Evolutionary conservation across 2,113 vertebrate genomes (phyloP).

Genomic region (Peromyscus polionotus): DNA sequence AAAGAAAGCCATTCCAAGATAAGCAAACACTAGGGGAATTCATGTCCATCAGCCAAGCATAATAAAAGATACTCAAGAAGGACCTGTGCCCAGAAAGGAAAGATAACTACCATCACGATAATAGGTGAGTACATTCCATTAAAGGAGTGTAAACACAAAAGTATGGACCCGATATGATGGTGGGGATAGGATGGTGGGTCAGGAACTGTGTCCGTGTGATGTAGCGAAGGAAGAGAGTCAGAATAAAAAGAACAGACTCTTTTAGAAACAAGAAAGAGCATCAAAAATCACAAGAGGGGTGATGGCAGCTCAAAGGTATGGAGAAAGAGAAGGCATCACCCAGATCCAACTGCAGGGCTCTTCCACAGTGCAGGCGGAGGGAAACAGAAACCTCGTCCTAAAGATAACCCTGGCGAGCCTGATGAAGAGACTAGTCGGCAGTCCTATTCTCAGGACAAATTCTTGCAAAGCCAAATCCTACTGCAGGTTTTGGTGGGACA

Average conservation of each 20-base stretch:
- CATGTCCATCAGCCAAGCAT: neutral
- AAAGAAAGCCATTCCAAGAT: neutral
- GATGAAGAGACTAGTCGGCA: neutral
- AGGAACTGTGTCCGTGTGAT: neutral
- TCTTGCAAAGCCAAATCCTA: too few species aligned
- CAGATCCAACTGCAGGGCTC: neutral
- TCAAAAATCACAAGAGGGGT: neutral
- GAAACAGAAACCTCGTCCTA: neutral
- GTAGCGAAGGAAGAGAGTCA: neutral
- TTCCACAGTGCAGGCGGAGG: neutral
- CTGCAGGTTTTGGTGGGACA: neutral
- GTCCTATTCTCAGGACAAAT: neutral
- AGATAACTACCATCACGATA: neutral
- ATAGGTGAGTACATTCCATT: too few species aligned
- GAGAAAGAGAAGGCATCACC: neutral
- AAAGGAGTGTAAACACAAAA: neutral
- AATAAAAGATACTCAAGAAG: neutral
- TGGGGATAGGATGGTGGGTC: neutral
- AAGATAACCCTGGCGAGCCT: neutral
- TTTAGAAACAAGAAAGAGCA: neutral
- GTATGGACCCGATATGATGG: neutral
- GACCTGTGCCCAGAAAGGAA: neutral
- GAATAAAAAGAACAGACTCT: neutral
- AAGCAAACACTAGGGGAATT: neutral
- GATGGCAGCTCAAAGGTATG: neutral